Evolutionary conservation across 1,140 invertebrate species (phyloP), one percentile per base, ranked within the genome.

Genomic region (Nylanderia fulva): DNA sequence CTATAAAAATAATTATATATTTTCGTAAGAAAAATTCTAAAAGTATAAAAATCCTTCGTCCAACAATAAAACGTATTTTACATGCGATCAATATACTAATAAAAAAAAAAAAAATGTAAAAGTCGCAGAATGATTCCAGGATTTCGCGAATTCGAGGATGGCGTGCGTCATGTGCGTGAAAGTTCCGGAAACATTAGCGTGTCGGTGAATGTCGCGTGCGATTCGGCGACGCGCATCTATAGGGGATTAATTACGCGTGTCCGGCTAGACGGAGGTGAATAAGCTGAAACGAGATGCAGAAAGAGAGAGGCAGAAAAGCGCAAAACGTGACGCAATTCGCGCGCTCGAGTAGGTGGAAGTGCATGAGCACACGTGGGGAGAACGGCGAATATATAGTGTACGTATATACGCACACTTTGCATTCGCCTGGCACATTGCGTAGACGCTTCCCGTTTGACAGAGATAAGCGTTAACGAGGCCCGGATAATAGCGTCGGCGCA

Each of bases 401-500:
- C 48, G 21, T 54, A 52, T 13, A 52, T 2, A 39, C 48, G 29
- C 84, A 64, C 66, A 85, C 86, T 90, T 90, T 84, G 89, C 88
- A 91, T 84, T 76, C 85, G 82, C 74, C 61, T 60, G 86, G 42
- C 72, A n/a, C n/a, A 29, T 77, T 77, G 77, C 77, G 66, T 72
- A 88, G 88, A 85, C 52, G 85, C 88, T 92, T 92, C 87, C 91
- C 91, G 89, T 91, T 91, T 90, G 86, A 72, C 87, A 82, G 85
- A 91, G 91, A 91, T 90, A 91, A 91, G 77, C 87, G 85, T 82
- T 92, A 92, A 91, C 90, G 85, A 90, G 87, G 84, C 72, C 83
- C 86, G 89, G 91, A 91, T 91, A 92, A 91, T 92, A 89, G 86
- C 80, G 84, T 85, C 86, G 77, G 79, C 87, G 86, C 56, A 36